Conservation (phyloP, 2,888 invertebrate species). For the Polydrusus tereticollis region DNA sequence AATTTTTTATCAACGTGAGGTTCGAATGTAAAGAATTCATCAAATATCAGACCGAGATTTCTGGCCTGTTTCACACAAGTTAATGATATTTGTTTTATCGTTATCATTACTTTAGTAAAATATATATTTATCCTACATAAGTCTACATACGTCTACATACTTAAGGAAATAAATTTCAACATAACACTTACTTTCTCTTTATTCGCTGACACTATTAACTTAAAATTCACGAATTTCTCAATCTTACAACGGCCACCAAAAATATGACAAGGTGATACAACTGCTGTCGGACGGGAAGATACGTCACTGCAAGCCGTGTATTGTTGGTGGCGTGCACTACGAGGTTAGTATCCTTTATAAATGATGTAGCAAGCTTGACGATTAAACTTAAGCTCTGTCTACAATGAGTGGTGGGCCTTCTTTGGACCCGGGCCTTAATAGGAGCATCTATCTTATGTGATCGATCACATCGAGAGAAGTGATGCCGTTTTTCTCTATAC, state of each 20-base stretch:
- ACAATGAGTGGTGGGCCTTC: neutral
- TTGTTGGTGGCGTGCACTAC: slow-evolving; percentile 13
- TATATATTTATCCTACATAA: too few species aligned
- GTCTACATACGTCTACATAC: neutral
- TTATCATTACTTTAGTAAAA: neutral
- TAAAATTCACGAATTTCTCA: neutral
- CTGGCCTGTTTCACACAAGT: too few species aligned
- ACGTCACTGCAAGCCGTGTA: slow-evolving; percentile 3
- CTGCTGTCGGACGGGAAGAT: neutral
- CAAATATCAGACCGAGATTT: too few species aligned
- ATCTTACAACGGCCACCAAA: neutral
- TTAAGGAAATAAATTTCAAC: neutral
- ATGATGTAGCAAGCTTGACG: neutral
- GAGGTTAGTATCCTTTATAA: slow-evolving; percentile 1
- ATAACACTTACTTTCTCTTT: neutral
- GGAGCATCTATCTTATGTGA: neutral
- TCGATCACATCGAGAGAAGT: too few species aligned
- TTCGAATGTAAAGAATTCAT: too few species aligned
- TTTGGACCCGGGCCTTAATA: slow-evolving; percentile 5
- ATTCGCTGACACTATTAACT: neutral
- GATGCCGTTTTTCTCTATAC: too few species aligned
- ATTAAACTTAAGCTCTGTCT: neutral
- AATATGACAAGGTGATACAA: neutral
- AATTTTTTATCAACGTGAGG: too few species aligned
- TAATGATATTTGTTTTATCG: neutral